Conservation (phyloP, 2,888 invertebrate species). For the Notocelia uddmanniana region DNA sequence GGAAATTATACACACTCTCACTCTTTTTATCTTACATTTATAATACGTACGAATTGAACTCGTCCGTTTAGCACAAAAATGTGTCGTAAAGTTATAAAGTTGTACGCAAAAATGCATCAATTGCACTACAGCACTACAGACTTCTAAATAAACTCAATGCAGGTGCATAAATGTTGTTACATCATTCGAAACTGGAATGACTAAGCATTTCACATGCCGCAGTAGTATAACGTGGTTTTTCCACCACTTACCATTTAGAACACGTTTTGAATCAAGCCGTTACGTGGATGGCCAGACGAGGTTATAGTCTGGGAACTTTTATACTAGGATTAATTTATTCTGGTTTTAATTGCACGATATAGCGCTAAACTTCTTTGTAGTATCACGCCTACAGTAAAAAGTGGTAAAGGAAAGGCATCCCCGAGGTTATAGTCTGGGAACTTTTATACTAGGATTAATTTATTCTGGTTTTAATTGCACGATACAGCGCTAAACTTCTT, state of each 20-base stretch:
- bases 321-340: neutral
- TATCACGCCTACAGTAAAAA: neutral
- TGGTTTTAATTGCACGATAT: neutral
- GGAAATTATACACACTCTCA: too few relatives aligned
- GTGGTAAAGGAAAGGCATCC: too few relatives aligned
- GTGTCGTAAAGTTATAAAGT: neutral
- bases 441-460: too few relatives aligned
- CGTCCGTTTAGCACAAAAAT: neutral
- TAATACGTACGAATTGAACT: too few relatives aligned
- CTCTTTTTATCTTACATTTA: too few relatives aligned
- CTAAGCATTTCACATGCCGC: slow-evolving; percentile 28
- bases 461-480: neutral
- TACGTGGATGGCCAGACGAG: slow-evolving; percentile 20
- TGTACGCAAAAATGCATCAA: neutral
- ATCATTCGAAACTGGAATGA: slow-evolving; percentile 30
- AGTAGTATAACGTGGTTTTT: slow-evolving; percentile 28
- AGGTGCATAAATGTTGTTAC: slow-evolving; percentile 34
- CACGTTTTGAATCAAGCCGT: slow-evolving; percentile 32
- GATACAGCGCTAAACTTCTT: neutral
- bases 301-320: slow-evolving; percentile 27
- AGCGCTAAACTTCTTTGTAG: neutral
- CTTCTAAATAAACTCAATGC: neutral
- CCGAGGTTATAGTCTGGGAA: too few relatives aligned
- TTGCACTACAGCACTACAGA: neutral
- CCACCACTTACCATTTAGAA: slow-evolving; percentile 37